phyloP scores from a whole-genome alignment of 2,113 vertebrate genomes.

The Myrmecobius fasciatus region DNA sequence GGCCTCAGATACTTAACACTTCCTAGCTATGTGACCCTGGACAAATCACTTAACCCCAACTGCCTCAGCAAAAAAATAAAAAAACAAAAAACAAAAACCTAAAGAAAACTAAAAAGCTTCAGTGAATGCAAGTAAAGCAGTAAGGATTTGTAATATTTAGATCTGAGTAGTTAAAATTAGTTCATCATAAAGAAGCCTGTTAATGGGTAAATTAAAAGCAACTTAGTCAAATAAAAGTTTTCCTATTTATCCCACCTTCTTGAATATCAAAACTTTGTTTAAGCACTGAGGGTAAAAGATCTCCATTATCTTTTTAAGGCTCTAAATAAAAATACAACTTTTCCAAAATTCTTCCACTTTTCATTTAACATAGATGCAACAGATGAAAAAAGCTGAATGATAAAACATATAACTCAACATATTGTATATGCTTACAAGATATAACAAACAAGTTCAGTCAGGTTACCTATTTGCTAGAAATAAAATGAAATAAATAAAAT shows the following conservation, averaged over 20 bases:
- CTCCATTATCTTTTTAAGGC: not conserved
- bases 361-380: not conserved
- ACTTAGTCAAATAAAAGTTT: constrained; percentile 16
- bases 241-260: not conserved
- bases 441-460: not conserved
- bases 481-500: too few species aligned
- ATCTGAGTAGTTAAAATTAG: constrained; percentile 45
- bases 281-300: not conserved
- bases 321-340: constrained; percentile 7
- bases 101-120: constrained; percentile 27
- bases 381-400: not conserved
- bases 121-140: not conserved
- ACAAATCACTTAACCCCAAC: too few species aligned
- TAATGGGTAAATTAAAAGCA: constrained; percentile 12
- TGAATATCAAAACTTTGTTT: constrained; percentile 5
- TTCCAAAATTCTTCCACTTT: constrained; percentile 2
- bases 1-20: too few species aligned
- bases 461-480: constrained; percentile 6
- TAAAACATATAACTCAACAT: not conserved
- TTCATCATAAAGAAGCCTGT: constrained; percentile 27
- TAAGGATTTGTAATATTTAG: not conserved
- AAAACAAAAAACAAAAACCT: constrained; percentile 20
- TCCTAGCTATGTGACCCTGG: too few species aligned
- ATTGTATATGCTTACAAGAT: not conserved
- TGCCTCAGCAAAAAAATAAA: too few species aligned